Conservation (phyloP, 2,888 invertebrate species). For the Acleris sparsana region DNA sequence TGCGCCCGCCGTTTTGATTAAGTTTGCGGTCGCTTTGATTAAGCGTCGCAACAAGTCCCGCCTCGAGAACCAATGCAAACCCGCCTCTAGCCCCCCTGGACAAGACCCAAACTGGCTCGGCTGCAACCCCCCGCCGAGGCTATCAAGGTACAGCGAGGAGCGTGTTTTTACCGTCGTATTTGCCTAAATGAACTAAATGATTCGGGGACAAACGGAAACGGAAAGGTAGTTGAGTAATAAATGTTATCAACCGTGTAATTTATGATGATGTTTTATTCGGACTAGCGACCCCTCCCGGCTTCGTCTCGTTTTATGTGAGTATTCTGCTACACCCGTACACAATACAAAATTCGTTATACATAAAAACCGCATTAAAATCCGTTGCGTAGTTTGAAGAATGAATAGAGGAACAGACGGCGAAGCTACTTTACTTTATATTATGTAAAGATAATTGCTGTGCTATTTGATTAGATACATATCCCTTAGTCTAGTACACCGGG, state of each 20-base stretch:
- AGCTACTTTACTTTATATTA: too few relatives aligned
- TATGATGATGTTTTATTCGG: not conserved
- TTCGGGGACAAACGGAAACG: conserved; percentile 2
- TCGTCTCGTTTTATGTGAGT: too few relatives aligned
- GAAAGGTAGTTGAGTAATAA: not conserved
- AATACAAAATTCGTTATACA: too few relatives aligned
- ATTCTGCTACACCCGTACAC: too few relatives aligned
- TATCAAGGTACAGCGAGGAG: conserved; percentile 7
- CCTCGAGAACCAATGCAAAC: not conserved
- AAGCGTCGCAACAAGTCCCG: conserved; percentile 19
- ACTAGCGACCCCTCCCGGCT: too few relatives aligned
- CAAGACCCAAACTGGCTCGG: not conserved
- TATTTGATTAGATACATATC: too few relatives aligned
- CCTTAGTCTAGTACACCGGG: too few relatives aligned
- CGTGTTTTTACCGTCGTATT: conserved; percentile 17
- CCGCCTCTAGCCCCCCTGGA: not conserved
- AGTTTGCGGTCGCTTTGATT: conserved; percentile 28
- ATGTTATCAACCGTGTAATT: not conserved
- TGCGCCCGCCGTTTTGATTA: not conserved
- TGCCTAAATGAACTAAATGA: conserved; percentile 13
- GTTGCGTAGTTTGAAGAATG: too few relatives aligned
- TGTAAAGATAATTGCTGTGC: not conserved
- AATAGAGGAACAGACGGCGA: too few relatives aligned
- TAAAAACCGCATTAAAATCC: too few relatives aligned
- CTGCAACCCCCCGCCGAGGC: not conserved